These are phyloP conservation scores for Sarcophaga carnaria DNA, from an alignment of 2,888 invertebrate species.

Conservation along the genomic window DNA sequence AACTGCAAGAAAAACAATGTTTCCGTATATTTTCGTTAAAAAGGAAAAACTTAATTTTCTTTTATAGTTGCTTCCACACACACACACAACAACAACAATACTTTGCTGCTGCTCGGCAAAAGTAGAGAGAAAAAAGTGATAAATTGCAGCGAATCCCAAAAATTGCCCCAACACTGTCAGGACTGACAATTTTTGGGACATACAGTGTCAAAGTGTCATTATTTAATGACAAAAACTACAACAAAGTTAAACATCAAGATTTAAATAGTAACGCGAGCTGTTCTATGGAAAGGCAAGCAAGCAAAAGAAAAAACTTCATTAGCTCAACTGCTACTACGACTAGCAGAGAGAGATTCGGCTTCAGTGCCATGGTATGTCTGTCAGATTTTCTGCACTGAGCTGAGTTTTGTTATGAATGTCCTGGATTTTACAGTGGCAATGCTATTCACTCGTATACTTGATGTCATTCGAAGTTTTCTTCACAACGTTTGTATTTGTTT, in stretches of 20 bases:
- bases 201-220: conserved; percentile 65
- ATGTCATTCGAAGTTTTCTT: conserved; percentile 30
- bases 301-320: conserved; percentile 49
- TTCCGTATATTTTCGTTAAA: background rate
- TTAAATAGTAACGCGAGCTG: conserved; percentile 47
- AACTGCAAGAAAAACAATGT: background rate
- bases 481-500: conserved; percentile 2
- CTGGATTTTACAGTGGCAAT: no score
- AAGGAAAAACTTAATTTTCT: conserved; percentile 37
- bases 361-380: background rate
- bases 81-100: no score
- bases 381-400: no score
- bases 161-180: conserved; percentile 10
- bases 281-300: no score
- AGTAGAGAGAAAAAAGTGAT: conserved; percentile 27
- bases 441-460: background rate
- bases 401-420: no score
- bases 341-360: background rate
- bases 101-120: background rate
- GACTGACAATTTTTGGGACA: conserved; percentile 39
- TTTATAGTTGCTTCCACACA: background rate
- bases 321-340: conserved; percentile 27
- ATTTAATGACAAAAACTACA: conserved; percentile 29
- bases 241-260: conserved; percentile 63
- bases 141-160: conserved; percentile 64